A percentile compares a stretch with the other conserved stretches of the same genome.
Conservation (phyloP, 2,113 vertebrate genomes). For the Mohoua ochrocephala region DNA sequence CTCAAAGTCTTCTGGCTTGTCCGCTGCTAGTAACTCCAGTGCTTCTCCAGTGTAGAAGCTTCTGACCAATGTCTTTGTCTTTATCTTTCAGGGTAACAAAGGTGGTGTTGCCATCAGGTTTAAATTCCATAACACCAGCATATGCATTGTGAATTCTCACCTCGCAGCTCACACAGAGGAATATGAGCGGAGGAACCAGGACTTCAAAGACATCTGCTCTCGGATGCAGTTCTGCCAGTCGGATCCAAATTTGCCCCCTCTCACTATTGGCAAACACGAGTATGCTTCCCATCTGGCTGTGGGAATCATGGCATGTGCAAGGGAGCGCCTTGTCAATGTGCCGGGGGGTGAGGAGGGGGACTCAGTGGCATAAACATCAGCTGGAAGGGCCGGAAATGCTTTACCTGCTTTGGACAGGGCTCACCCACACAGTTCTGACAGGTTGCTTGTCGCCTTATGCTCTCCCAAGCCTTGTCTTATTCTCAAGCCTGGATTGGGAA, state of each 20-base stretch:
- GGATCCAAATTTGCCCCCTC: conserved; percentile 72
- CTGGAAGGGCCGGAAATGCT: neutral
- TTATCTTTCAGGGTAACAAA: conserved; percentile 87
- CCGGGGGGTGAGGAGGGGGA: neutral
- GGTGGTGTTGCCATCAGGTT: conserved; percentile 92
- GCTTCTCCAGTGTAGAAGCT: neutral
- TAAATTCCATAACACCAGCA: conserved; percentile 88
- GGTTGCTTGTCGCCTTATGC: neutral
- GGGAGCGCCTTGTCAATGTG: neutral
- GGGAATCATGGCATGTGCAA: neutral
- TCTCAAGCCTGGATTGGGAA: neutral
- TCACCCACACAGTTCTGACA: neutral
- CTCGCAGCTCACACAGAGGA: conserved; percentile 91
- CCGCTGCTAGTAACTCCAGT: neutral
- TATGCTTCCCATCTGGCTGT: conserved; percentile 49
- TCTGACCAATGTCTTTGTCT: neutral
- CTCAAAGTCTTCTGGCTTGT: neutral
- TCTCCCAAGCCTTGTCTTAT: neutral
- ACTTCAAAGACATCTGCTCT: conserved; percentile 92
- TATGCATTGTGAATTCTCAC: conserved; percentile 94
- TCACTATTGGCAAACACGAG: conserved; percentile 89
- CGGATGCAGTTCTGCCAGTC: conserved; percentile 84
- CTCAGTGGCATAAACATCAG: rapidly evolving
- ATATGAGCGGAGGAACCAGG: conserved; percentile 92
- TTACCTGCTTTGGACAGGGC: neutral